phyloP scores from a whole-genome alignment of 2,888 invertebrate genomes.

The Trachelus troglodyta region DNA sequence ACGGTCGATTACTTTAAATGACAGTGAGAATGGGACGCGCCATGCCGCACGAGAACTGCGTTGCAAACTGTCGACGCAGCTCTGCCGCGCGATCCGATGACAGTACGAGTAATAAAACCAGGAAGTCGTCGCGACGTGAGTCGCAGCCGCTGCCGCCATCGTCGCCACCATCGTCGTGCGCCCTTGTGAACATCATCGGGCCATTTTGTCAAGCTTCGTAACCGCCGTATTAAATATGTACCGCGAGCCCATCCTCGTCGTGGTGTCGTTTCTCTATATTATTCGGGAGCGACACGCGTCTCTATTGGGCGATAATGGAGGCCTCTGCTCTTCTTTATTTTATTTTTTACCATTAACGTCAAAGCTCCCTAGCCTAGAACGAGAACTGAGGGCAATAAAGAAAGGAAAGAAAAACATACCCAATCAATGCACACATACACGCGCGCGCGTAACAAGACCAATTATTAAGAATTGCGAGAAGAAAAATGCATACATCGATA shows the following conservation, averaged over 20 bases:
- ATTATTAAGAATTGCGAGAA: neutral
- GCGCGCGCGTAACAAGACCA: neutral
- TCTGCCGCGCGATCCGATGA: constrained; percentile 46
- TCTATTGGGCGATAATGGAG: neutral
- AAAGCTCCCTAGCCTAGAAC: neutral
- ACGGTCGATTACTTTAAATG: constrained; percentile 61
- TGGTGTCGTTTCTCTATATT: neutral
- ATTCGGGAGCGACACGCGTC: neutral
- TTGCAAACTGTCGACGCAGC: constrained; percentile 40
- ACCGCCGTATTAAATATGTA: neutral
- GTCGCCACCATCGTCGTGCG: constrained; percentile 17
- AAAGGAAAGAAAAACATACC: neutral
- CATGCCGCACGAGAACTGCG: constrained; percentile 52
- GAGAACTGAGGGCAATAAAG: neutral
- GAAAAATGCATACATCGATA: neutral
- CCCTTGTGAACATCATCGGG: constrained; percentile 1
- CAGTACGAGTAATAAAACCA: constrained; percentile 14
- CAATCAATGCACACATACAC: neutral
- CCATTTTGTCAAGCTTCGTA: neutral
- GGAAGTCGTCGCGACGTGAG: constrained; percentile 25
- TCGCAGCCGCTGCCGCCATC: constrained; percentile 22
- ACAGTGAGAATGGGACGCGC: constrained; percentile 54
- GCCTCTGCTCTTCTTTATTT: neutral
- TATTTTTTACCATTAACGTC: neutral
- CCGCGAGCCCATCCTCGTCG: constrained; percentile 1